Base-by-base conservation (phyloP, 2,797 vertebrate genomes). In the Falco rusticolus region DNA sequence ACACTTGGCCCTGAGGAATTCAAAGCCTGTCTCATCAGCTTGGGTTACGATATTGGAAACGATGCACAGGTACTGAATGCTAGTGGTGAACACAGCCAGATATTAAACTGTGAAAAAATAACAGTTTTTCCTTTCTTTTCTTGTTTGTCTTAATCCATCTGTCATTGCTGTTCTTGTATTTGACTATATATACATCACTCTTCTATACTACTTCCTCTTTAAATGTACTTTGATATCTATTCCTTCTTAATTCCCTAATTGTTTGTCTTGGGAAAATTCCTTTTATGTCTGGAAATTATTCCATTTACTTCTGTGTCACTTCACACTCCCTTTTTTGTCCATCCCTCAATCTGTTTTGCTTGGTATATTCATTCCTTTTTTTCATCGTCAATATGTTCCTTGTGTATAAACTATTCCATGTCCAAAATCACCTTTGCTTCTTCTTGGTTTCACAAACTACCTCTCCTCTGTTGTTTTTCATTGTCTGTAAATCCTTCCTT, bases 21-120 rank as follows among this genome's bases (percentile, higher is more conserved):
- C 99, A 99, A 99, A 99, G 99, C 99, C 98, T 99, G 99, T 98
- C 99, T 99, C 99, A 99, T 99, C 99, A 99, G 99, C 98, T 99
- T 99, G 99, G 99, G 99, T 98, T 99, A 99, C 98, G 99, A 99
- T 99, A 99, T 99, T 98, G 99, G 98, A 99, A 99, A 99, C 98
- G 99, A 99, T 98, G 98, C 99, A 97, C 99, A 99, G 99, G 99
- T 99, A 99, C 98, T 98, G 82, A 92, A 97, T 98, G 96, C 97
- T 97, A 97, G 94, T 97, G 97, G 96, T 97, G 96, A 97, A 96
- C 97, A 90, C 80, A 81, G 94, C 34, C 90, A 95, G 93, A 97
- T 98, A 94, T 96, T 96, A 97, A 97, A 79, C 87, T 90, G 95
- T 56, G 95, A 97, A 97, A 95, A 97, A 98, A 97, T 98, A 98